These are phyloP conservation scores for Microtus richardsoni DNA, from an alignment of 2,113 vertebrate genomes.

Conservation along the genomic window DNA sequence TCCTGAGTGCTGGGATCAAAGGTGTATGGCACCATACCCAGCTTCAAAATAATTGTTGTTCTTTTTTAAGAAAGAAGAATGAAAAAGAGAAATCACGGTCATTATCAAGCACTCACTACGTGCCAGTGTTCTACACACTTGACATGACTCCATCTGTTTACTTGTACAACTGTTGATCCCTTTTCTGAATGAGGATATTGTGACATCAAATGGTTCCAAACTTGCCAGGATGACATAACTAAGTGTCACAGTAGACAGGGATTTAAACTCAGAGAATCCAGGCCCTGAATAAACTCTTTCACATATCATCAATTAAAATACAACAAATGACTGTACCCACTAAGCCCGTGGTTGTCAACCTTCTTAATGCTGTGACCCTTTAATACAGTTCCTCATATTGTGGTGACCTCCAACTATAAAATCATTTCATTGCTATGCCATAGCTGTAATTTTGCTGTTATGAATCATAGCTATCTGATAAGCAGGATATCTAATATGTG, in stretches of 20 bases:
- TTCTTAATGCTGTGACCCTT: too few relatives aligned
- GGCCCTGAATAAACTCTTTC: too few relatives aligned
- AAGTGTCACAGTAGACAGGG: not conserved
- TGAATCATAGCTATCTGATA: too few relatives aligned
- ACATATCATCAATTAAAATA: too few relatives aligned
- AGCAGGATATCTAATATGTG: too few relatives aligned
- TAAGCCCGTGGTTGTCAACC: too few relatives aligned
- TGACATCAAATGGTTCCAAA: conserved; percentile 11
- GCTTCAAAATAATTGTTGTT: too few relatives aligned
- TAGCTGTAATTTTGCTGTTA: too few relatives aligned
- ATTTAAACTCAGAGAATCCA: not conserved
- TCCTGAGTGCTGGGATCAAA: not conserved
- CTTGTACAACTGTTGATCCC: not conserved
- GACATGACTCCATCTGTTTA: not conserved
- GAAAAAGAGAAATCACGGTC: not conserved
- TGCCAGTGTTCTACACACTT: not conserved
- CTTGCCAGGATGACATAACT: not conserved
- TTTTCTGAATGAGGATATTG: conserved; percentile 26
- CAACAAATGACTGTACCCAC: too few relatives aligned
- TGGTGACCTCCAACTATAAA: too few relatives aligned
- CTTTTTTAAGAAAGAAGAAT: not conserved
- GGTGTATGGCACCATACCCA: not conserved
- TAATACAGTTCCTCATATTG: too few relatives aligned
- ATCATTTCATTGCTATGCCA: too few relatives aligned
- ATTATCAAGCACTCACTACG: not conserved